Percentiles rank a stretch among this genome's conserved stretches.
Conservation (phyloP, 2,113 vertebrate species). For the Zosterops hypoxanthus region DNA sequence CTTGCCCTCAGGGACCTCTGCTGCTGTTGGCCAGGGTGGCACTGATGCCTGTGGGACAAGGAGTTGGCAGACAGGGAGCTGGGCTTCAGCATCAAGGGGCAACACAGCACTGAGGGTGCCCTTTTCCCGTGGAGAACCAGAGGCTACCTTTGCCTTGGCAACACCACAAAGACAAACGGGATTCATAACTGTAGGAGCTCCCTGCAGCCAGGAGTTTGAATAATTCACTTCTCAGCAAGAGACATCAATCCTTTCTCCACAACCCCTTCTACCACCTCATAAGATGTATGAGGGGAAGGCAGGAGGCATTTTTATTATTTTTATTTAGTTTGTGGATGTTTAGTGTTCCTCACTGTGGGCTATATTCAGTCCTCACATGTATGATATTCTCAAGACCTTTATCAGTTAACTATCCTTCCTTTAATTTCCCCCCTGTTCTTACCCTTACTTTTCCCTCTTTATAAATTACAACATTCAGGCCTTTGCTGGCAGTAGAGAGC, state of each 20-base stretch:
- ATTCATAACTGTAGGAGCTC: conserved; percentile 48
- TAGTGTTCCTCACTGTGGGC: conserved; percentile 30
- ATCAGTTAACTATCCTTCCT: conserved; percentile 62
- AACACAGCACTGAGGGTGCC: neutral
- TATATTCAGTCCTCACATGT: conserved; percentile 6
- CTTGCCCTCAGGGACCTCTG: neutral
- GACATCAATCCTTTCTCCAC: conserved; percentile 41
- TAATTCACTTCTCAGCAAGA: conserved; percentile 53
- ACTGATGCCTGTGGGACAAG: neutral
- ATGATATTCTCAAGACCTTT: conserved; percentile 62
- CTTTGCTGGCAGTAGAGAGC: conserved; percentile 56
- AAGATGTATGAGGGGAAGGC: conserved; percentile 52
- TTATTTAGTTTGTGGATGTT: conserved; percentile 63
- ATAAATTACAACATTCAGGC: conserved; percentile 62
- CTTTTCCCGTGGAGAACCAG: neutral
- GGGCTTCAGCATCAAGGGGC: neutral
- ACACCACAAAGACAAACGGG: neutral
- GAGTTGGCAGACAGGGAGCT: neutral
- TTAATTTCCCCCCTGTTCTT: conserved; percentile 56
- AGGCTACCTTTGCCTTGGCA: conserved; percentile 23
- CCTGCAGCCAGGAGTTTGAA: conserved; percentile 45
- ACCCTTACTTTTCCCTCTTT: conserved; percentile 49
- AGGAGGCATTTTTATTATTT: conserved; percentile 60
- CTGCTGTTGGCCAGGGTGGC: neutral
- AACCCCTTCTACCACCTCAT: neutral